These are phyloP conservation scores for Speoplatyrhinus poulsoni DNA, from an alignment of 2,113 vertebrate genomes.

Conservation along the genomic window DNA sequence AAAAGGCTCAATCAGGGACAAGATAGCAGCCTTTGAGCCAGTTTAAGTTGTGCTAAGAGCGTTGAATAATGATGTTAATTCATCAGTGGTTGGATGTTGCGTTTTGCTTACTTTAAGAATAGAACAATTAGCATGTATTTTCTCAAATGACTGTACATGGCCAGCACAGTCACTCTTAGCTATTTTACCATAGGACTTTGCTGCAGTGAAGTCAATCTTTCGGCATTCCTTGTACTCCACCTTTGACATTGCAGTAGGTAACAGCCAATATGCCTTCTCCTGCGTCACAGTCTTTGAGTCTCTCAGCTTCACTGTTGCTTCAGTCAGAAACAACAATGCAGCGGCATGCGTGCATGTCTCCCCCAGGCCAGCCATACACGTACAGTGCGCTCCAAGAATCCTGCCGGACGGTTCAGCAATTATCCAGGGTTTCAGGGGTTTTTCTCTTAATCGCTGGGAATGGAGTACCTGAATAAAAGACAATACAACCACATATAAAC, in stretches of 20 bases:
- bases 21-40: neutral
- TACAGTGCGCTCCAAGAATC: slow-evolving; percentile 9
- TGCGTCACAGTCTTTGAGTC: neutral
- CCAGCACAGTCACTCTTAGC: no score
- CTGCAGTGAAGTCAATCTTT: slow-evolving; percentile 1
- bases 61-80: neutral
- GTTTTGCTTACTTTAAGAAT: neutral
- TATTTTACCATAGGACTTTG: neutral
- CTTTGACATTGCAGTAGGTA: neutral
- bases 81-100: neutral
- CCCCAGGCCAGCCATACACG: neutral
- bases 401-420: neutral
- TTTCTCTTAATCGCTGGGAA: neutral
- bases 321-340: neutral
- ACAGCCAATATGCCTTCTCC: slow-evolving; percentile 1
- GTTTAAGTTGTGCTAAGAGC: no score
- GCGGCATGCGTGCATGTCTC: slow-evolving; percentile 10
- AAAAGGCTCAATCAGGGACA: neutral
- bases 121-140: neutral
- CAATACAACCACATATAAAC: neutral
- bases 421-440: neutral
- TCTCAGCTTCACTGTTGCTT: neutral
- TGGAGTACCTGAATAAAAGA: neutral
- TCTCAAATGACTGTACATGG: no score
- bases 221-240: neutral